phyloP scores from a whole-genome alignment of 2,888 invertebrate genomes.

The Xestobium rufovillosum region DNA sequence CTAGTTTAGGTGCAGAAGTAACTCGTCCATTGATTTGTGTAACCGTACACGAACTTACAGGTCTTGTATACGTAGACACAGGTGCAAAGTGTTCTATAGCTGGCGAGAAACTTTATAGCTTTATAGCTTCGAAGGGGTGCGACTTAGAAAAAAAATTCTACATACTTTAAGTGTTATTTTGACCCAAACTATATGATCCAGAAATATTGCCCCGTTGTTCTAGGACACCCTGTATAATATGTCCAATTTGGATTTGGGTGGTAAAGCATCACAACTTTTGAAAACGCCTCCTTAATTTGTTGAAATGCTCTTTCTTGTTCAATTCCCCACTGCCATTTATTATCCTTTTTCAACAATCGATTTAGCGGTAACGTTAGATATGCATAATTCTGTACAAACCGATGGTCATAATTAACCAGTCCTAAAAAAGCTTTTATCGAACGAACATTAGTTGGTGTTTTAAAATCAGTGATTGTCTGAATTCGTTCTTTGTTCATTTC shows the following conservation, averaged over 20 bases:
- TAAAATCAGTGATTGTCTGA: not conserved
- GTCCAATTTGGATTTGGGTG: not conserved
- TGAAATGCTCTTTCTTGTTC: not conserved
- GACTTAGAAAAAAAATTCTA: too few species aligned
- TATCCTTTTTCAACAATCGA: not conserved
- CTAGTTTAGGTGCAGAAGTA: too few species aligned
- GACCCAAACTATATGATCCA: too few species aligned
- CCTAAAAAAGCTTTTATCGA: slow-evolving; percentile 1
- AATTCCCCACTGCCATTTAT: not conserved
- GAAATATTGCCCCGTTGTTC: too few species aligned
- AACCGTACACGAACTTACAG: too few species aligned
- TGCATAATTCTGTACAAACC: not conserved
- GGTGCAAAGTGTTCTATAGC: too few species aligned
- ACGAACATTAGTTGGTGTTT: not conserved
- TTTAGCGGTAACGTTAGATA: not conserved
- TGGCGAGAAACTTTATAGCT: too few species aligned
- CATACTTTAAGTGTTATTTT: too few species aligned
- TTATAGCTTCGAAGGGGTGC: too few species aligned
- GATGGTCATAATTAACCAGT: not conserved
- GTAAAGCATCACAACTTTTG: not conserved
- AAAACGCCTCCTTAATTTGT: slow-evolving; percentile 1
- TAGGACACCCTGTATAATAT: too few species aligned
- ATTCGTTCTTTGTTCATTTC: not conserved
- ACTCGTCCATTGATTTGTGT: too few species aligned
- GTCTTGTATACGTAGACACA: too few species aligned